Conservation (phyloP, 2,113 vertebrate species). For the Mellivora capensis region DNA sequence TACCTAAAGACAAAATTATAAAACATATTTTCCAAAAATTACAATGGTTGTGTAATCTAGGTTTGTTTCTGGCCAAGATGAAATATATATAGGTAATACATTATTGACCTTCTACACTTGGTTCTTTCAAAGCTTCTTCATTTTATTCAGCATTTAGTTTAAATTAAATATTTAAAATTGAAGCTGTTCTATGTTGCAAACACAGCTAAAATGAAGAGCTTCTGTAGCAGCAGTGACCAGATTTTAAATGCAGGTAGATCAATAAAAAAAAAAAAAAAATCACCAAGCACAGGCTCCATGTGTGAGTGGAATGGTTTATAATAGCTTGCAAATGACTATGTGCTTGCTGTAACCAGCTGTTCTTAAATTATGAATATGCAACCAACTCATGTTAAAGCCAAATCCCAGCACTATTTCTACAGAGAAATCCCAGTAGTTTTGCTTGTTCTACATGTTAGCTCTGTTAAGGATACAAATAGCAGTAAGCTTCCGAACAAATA, state of each 20-base stretch:
- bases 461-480: slow-evolving; percentile 86
- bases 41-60: slow-evolving; percentile 11
- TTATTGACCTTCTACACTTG: slow-evolving; percentile 62
- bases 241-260: slow-evolving; percentile 93
- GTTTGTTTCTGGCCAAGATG: background rate
- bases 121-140: slow-evolving; percentile 73
- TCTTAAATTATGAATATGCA: slow-evolving; percentile 87
- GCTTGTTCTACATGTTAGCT: slow-evolving; percentile 81
- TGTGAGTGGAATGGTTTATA: slow-evolving; percentile 82
- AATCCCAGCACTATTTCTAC: slow-evolving; percentile 85
- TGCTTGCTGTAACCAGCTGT: slow-evolving; percentile 83
- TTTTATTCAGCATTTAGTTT: slow-evolving; percentile 85
- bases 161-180: slow-evolving; percentile 91
- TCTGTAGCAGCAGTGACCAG: slow-evolving; percentile 90
- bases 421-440: slow-evolving; percentile 82
- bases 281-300: slow-evolving; percentile 81
- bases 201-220: slow-evolving; percentile 92
- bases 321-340: slow-evolving; percentile 83
- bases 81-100: slow-evolving; percentile 62
- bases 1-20: slow-evolving; percentile 50
- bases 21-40: slow-evolving; percentile 39
- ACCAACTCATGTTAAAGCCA: slow-evolving; percentile 83
- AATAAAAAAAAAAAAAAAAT: slow-evolving; percentile 80
- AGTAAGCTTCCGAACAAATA: slow-evolving; percentile 84
- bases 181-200: slow-evolving; percentile 82